Evolutionary conservation across 2,888 invertebrate genomes (phyloP).

Genomic region (Phania funesta): DNA sequence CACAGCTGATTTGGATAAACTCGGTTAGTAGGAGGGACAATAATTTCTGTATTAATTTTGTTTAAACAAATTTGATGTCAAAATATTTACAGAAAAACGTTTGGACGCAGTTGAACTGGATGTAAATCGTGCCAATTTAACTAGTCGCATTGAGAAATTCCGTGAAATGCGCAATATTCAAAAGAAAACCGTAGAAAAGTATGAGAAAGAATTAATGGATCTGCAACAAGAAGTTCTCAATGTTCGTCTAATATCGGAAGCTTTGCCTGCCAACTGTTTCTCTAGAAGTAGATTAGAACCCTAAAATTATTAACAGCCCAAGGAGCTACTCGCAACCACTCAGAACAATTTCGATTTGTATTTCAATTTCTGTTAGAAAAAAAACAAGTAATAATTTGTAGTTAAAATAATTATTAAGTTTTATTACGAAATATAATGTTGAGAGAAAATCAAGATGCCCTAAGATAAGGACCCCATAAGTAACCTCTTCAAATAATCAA

Average conservation of each 20-base stretch:
- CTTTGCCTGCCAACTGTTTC: conserved; percentile 92
- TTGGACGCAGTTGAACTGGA: conserved; percentile 86
- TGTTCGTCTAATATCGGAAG: conserved; percentile 88
- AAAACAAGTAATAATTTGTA: conserved; percentile 54
- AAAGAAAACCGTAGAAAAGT: conserved; percentile 89
- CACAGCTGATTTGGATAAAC: conserved; percentile 84
- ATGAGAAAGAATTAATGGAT: conserved; percentile 87
- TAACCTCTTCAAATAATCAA: neutral
- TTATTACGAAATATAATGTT: conserved; percentile 62
- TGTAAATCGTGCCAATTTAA: conserved; percentile 86
- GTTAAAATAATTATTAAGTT: conserved; percentile 67
- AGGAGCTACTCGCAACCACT: conserved; percentile 18
- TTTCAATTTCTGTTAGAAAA: conserved; percentile 49
- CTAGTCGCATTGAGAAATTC: conserved; percentile 87
- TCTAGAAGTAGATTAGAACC: conserved; percentile 88
- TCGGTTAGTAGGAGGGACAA: conserved; percentile 80
- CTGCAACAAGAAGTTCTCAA: conserved; percentile 90
- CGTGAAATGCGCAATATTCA: conserved; percentile 86
- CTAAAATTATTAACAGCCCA: conserved; percentile 65
- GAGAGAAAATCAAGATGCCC: conserved; percentile 5
- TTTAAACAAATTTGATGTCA: conserved; percentile 5
- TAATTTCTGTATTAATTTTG: neutral
- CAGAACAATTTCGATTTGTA: conserved; percentile 52
- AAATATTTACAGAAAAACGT: conserved; percentile 83
- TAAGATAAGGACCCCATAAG: neutral